phyloP scores from a whole-genome alignment of 2,113 vertebrate genomes.

The Misgurnus anguillicaudatus region DNA sequence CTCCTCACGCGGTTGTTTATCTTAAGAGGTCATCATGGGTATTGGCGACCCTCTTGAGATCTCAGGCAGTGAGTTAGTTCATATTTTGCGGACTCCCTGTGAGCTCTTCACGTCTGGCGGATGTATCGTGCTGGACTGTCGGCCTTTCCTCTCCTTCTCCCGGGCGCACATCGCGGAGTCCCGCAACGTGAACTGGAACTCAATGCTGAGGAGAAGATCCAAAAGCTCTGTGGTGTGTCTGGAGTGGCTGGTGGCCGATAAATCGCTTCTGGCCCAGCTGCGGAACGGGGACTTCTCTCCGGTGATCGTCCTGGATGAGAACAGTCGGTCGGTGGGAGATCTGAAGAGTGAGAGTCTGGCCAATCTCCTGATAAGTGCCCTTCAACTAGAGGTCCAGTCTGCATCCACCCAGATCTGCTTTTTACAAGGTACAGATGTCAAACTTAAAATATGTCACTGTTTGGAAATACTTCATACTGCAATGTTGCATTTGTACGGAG shows the following conservation, averaged over 20 bases:
- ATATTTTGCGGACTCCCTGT: conserved; percentile 72
- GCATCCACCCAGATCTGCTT: conserved; percentile 74
- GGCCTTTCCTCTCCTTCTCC: conserved; percentile 82
- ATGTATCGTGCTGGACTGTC: conserved; percentile 81
- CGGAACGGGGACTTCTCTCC: conserved; percentile 71
- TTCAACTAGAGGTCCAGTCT: conserved; percentile 70
- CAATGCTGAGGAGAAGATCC: conserved; percentile 78
- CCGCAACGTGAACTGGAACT: conserved; percentile 84
- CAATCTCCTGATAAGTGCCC: conserved; percentile 75
- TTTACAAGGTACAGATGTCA: conserved; percentile 71
- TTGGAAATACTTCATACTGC: background rate
- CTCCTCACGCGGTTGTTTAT: conserved; percentile 1
- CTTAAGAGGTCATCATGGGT: conserved; percentile 33
- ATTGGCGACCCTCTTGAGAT: conserved; percentile 66
- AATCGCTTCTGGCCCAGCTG: conserved; percentile 73
- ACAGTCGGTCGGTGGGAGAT: conserved; percentile 65
- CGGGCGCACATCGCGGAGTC: conserved; percentile 73
- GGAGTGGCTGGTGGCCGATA: conserved; percentile 82
- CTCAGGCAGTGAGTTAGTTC: conserved; percentile 69
- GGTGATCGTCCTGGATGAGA: conserved; percentile 80
- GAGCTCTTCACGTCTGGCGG: conserved; percentile 66
- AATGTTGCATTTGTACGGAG: too few species aligned
- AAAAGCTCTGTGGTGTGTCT: conserved; percentile 75
- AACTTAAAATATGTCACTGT: background rate
- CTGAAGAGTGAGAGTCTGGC: conserved; percentile 75